Evolutionary conservation across 2,797 vertebrate species (phyloP).

Genomic region (Columba guinea): DNA sequence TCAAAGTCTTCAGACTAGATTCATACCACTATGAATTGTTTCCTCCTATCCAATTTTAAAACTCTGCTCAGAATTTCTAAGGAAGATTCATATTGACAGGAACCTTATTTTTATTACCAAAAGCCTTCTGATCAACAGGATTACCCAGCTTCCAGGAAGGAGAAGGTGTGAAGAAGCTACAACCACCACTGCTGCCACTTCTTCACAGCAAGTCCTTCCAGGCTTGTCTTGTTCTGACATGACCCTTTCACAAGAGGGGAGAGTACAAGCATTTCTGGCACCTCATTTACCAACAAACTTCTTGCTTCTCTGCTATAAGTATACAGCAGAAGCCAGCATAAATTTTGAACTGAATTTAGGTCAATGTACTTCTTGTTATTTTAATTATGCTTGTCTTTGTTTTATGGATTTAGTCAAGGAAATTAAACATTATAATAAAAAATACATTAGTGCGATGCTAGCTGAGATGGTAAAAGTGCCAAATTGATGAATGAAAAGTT

Average conservation of each 20-base stretch:
- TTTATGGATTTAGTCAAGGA: slow-evolving; percentile 36
- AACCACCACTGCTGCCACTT: not conserved
- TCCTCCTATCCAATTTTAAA: not conserved
- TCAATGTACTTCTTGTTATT: slow-evolving; percentile 6
- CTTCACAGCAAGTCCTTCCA: not conserved
- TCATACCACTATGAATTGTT: not conserved
- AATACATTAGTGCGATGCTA: slow-evolving; percentile 10
- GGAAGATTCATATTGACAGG: not conserved
- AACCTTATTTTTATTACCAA: not conserved
- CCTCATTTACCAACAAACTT: not conserved
- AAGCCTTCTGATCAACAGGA: not conserved
- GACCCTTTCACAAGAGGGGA: not conserved
- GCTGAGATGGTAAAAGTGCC: slow-evolving; percentile 28
- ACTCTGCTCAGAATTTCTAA: not conserved
- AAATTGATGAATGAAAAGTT: slow-evolving; percentile 46
- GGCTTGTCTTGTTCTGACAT: not conserved
- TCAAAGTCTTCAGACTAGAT: not conserved
- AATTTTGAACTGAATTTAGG: slow-evolving; percentile 8
- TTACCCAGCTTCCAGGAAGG: not conserved
- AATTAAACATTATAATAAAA: slow-evolving; percentile 32
- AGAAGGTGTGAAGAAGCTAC: not conserved
- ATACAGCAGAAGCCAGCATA: not conserved
- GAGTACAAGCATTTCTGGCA: not conserved
- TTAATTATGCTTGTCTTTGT: slow-evolving; percentile 36
- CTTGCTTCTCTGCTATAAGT: not conserved